Evolutionary conservation across 2,113 vertebrate genomes (phyloP).

Genomic region (Callipepla californica): DNA sequence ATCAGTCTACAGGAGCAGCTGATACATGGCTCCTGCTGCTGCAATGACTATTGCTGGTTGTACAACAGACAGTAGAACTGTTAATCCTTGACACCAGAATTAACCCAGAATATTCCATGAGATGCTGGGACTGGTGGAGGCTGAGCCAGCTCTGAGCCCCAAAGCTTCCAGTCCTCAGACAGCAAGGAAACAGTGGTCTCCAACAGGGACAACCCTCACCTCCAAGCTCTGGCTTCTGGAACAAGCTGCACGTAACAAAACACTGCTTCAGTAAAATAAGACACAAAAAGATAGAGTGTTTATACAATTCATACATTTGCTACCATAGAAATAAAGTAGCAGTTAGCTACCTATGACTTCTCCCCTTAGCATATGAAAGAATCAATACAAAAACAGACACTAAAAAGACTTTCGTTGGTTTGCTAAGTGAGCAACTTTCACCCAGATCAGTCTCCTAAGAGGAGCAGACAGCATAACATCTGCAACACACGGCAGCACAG

Average conservation of each 20-base stretch:
- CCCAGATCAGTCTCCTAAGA: not conserved
- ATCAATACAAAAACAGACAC: not conserved
- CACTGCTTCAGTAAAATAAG: not conserved
- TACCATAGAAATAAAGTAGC: not conserved
- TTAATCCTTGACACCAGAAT: not conserved
- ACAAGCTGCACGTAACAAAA: not conserved
- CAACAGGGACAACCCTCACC: not conserved
- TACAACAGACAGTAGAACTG: not conserved
- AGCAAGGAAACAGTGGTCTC: not conserved
- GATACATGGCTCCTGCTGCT: not conserved
- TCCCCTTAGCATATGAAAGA: not conserved
- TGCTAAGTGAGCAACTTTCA: not conserved
- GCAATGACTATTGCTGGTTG: not conserved
- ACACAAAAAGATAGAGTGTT: not conserved
- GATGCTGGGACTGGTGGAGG: not conserved
- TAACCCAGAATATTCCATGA: not conserved
- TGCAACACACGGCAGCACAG: not conserved
- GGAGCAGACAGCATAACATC: not conserved
- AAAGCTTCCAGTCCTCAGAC: not conserved
- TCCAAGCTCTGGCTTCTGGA: not conserved
- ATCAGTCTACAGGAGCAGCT: not conserved
- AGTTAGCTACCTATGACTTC: not conserved
- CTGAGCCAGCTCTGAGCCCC: not conserved
- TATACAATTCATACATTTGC: not conserved
- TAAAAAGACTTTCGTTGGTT: not conserved